Base-by-base conservation (phyloP, 2,797 vertebrate species). In the Crocidura indochinensis region DNA sequence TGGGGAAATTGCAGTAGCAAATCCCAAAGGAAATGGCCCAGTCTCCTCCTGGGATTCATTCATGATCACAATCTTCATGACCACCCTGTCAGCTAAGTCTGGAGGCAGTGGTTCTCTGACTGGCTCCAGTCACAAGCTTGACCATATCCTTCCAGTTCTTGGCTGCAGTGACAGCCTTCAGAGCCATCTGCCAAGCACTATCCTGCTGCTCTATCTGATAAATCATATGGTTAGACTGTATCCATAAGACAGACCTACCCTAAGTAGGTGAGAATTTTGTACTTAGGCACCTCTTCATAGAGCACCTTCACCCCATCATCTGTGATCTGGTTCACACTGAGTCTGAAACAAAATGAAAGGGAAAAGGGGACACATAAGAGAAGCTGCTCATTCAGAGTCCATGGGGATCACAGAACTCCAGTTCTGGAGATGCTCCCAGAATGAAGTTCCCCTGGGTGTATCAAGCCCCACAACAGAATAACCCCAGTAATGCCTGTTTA, bases 281-380 rank as follows among this genome's bases (percentile, higher is more conserved):
- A 98, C 95, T 98, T 99, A 86, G 98, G 98, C 94, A 99, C 97
- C 87, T 99, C 99, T 94, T 99, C 98, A 8, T 98, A 98, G 62
- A 99, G 98, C 92, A 99, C 98, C 97, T 98, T 98, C 0, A 98
- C 97, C 0, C 99, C 99, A 0, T 97, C 97, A 97, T 99, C 99
- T 1, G 99, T 98, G 81, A 99, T 97, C 94, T 99, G 98, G 96
- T 99, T 99, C 72, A 99, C 99, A 44, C 98, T 98, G 84, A 99
- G 97, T 94, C 99, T 99, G 97, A 49, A 97, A 98, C 8, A 82
- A 94, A 93, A 84, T 7, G 53, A 29, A 10, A 31, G 76, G 47
- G 27, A 24, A 87, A 79, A 26, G 64, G 64, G n/a, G n/a, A 44
- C 2, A 44, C 14, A 46, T 88, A 17, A 62, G 8, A 51, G 38